phyloP scores from a whole-genome alignment of 2,888 invertebrate species.

The Drosophila quinaria region DNA sequence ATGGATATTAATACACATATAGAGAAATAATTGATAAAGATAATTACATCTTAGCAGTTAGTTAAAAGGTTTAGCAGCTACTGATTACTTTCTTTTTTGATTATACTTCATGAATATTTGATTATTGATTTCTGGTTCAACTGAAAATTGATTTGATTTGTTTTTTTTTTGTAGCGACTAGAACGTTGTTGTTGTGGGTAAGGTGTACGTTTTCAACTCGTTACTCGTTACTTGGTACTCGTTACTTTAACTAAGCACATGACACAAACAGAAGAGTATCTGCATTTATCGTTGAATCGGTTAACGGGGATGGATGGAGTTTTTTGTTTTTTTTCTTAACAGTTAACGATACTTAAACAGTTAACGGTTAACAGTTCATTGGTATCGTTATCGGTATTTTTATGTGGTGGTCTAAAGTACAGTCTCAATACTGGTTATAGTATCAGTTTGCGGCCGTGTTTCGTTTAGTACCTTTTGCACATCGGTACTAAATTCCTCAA shows the following conservation, averaged over 20 bases:
- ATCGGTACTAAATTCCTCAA: conserved; percentile 95
- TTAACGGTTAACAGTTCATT: conserved; percentile 13
- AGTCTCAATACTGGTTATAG: conserved; percentile 85
- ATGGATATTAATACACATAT: conserved; percentile 50
- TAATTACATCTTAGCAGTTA: conserved; percentile 79
- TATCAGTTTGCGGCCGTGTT: conserved; percentile 76
- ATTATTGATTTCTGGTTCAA: conserved; percentile 34
- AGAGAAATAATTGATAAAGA: conserved; percentile 60
- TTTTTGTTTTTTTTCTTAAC: background rate
- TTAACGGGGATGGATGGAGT: conserved; percentile 19
- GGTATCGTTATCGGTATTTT: conserved; percentile 17
- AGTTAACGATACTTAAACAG: conserved; percentile 10
- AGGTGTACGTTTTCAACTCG: conserved; percentile 33
- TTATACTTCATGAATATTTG: conserved; percentile 41
- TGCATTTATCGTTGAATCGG: conserved; percentile 21
- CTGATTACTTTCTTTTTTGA: conserved; percentile 41
- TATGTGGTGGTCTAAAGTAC: conserved; percentile 80
- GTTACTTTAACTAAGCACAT: conserved; percentile 49
- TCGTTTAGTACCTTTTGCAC: conserved; percentile 90
- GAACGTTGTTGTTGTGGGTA: conserved; percentile 28
- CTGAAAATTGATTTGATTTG: conserved; percentile 22
- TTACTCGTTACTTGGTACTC: conserved; percentile 27
- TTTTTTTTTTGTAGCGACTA: conserved; percentile 34
- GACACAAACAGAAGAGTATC: conserved; percentile 29
- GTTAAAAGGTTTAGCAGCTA: conserved; percentile 73